Evolutionary conservation across 2,888 invertebrate genomes (phyloP), one percentile per base, ranked within the genome.

Genomic region (Hipparchia semele): DNA sequence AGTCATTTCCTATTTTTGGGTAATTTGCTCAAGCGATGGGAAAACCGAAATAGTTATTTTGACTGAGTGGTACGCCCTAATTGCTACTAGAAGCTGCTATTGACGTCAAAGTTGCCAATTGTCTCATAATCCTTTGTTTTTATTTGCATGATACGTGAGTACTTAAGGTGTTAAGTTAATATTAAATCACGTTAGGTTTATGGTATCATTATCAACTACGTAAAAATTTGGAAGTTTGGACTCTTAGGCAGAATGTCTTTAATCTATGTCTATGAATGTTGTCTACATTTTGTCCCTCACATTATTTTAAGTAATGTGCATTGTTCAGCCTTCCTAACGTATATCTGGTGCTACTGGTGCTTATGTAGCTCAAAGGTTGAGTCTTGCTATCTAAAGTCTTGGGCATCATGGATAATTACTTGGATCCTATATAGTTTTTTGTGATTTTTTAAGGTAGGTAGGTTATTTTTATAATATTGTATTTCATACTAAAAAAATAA

Each of bases 1-100:
- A 87, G 87, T 94, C 90, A 92, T 87, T 88, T 85, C 82, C 83
- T 92, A 92, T 92, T 92, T 91, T 89, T 89, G 87, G 89, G 78
- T 71, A 82, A 82, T 86, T 87, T 81, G 82, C 82, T 90, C 86
- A 89, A 76, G 72, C 74, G 70, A 77, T 75, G 87, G 88, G 79
- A 88, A 90, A 88, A 85, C 87, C 88, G 77, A 82, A 84, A 79
- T 82, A 79, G 79, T 80, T 80, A 82, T 79, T 82, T 82, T 79
- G 79, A 84, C 83, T 86, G 83, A 81, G 77, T 77, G 70, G 71
- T 73, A 75, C 76, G 71, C 69, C 75, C 79, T 82, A 81, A 82
- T 80, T 81, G 78, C 75, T 77, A 75, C 76, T 72, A 75, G 79
- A 72, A 77, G 71, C 73, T 71, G 61, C n/a, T 60, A 69, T 58